Evolutionary conservation across 2,888 invertebrate genomes (phyloP), one percentile per base, ranked within the genome.

Genomic region (Cabera pusaria): DNA sequence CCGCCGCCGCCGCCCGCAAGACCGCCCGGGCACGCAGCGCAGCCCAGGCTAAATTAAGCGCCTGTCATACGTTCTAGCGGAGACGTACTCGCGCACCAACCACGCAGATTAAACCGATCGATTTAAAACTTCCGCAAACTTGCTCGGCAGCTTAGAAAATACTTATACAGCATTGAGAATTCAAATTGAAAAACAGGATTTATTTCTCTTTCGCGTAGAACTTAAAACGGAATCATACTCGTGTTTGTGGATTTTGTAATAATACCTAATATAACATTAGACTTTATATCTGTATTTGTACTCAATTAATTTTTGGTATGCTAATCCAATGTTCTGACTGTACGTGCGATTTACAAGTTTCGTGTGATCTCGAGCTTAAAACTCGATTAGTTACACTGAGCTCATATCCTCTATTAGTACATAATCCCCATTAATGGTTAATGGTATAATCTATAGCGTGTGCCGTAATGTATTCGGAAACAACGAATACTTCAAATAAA

Each of bases 31-130:
- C 65, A 72, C 72, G 72, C 75, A 64, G 63, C 63, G 58, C 51
- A 64, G 71, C 71, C 72, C 60, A 63, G 68, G 66, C 59, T 74
- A 76, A 80, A 82, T 82, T 81, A 82, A 82, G 72, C 70, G 66
- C 66, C 70, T 73, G 74, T 79, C 81, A 78, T 78, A 72, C 71
- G 72, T 77, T 69, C 72, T 69, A 58, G 58, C 60, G 62, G 56
- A 56, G 59, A 62, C 58, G 55, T 59, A 55, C 58, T 60, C 61
- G 59, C 62, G 59, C 51, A 57, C 61, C 59, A 59, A 54, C 65
- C 59, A 55, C 56, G 56, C 64, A 72, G 68, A 78, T 73, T 73
- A 72, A 68, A 65, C 56, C 55, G 57, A 71, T 70, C 61, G 49
- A 44, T 46, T 57, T 54, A 45, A 50, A 56, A 51, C 41, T 42